Percentiles rank a stretch among this genome's conserved stretches.
Evolutionary conservation across 1,140 invertebrate genomes (phyloP).

Genomic region (Drosophila ohnishii): DNA sequence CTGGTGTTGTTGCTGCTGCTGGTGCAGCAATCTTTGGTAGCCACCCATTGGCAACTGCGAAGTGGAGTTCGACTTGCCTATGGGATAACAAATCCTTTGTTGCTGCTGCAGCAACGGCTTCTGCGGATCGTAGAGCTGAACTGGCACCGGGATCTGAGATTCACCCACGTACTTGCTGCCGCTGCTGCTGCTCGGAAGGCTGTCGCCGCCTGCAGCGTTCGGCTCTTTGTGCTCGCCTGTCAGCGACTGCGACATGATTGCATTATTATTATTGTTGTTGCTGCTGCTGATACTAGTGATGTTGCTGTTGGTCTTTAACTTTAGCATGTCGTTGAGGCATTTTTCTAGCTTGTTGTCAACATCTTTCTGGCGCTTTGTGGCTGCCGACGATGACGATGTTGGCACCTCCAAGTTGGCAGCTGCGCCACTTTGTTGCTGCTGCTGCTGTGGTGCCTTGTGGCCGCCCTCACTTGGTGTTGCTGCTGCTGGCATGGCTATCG

Average conservation of each 20-base stretch:
- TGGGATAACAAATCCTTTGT: conserved; percentile 64
- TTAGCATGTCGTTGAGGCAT: conserved; percentile 79
- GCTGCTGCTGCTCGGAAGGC: conserved; percentile 35
- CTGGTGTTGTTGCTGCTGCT: conserved; percentile 51
- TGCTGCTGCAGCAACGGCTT: conserved; percentile 62
- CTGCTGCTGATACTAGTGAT: conserved; percentile 19
- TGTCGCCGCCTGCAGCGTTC: conserved; percentile 21
- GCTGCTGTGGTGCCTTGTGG: conserved; percentile 30
- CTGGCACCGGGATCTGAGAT: conserved; percentile 72
- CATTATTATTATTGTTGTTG: conserved; percentile 41
- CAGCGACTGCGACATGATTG: conserved; percentile 60
- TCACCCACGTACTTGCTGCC: conserved; percentile 51
- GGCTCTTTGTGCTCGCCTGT: conserved; percentile 68
- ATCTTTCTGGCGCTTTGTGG: conserved; percentile 81
- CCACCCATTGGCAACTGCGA: conserved; percentile 73
- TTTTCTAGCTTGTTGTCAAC: conserved; percentile 81
- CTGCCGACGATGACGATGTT: conserved; percentile 44
- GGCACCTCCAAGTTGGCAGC: conserved; percentile 38
- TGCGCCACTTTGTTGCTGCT: conserved; percentile 32
- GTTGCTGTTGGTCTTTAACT: conserved; percentile 69
- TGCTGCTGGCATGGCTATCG: conserved; percentile 17
- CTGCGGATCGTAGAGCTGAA: conserved; percentile 70
- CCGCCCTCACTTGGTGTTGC: conserved; percentile 23
- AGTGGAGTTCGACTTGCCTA: conserved; percentile 78
- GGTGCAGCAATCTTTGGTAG: conserved; percentile 62